Conservation (phyloP, 2,888 invertebrate species). For the Thelaira solivaga region DNA sequence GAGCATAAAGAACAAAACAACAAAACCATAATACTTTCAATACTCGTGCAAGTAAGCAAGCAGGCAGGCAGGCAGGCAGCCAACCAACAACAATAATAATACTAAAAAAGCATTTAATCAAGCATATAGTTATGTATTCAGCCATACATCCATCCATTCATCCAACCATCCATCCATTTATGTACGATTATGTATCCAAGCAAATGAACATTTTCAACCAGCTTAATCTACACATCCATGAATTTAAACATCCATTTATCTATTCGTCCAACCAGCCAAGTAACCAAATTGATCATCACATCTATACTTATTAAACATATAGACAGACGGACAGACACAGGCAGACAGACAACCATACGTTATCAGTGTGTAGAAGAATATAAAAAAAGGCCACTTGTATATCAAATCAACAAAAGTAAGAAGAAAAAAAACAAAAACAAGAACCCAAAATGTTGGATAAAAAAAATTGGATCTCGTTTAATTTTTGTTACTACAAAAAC, state of each 20-base stretch:
- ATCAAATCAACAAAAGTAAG: constrained; percentile 26
- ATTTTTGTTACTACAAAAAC: constrained; percentile 9
- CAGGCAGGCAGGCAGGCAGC: too few species aligned
- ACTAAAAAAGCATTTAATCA: constrained; percentile 59
- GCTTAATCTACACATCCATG: constrained; percentile 17
- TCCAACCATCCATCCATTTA: constrained; percentile 25
- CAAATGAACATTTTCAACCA: constrained; percentile 28
- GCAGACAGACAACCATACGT: constrained; percentile 3
- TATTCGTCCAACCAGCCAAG: constrained; percentile 32
- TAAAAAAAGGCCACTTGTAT: constrained; percentile 38
- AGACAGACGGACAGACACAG: neutral
- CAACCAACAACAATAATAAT: constrained; percentile 23
- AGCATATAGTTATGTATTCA: constrained; percentile 47
- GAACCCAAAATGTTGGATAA: constrained; percentile 21
- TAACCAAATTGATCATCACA: constrained; percentile 55
- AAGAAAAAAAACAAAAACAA: neutral
- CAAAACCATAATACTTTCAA: constrained; percentile 37
- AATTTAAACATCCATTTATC: constrained; percentile 22
- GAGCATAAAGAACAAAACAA: constrained; percentile 45
- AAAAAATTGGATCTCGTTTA: constrained; percentile 41
- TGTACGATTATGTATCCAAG: constrained; percentile 17
- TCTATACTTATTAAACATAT: constrained; percentile 36
- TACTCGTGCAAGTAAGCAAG: neutral
- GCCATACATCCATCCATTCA: constrained; percentile 30
- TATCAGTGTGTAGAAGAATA: constrained; percentile 35